A percentile compares a stretch with the other conserved stretches of the same genome.
Conservation (phyloP, 2,797 vertebrate genomes). For the Lacerta bilineata region DNA sequence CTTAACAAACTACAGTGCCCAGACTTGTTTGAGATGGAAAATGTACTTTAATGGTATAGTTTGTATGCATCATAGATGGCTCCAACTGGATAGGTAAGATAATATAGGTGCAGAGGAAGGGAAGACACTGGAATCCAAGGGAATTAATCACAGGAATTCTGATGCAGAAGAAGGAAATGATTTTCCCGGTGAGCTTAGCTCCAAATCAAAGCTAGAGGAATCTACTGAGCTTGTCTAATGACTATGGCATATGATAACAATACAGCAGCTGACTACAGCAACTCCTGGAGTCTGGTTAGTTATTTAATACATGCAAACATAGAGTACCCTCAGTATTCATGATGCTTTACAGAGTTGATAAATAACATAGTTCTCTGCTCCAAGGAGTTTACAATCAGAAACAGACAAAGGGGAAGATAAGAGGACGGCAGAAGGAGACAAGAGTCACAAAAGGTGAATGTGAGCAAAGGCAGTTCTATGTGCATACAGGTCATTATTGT, state of each 20-base stretch:
- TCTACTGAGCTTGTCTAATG: neutral
- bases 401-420: neutral
- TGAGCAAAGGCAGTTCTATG: neutral
- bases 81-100: neutral
- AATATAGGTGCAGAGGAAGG: neutral
- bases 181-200: neutral
- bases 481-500: neutral
- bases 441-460: neutral
- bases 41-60: too few species aligned
- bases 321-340: neutral
- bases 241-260: neutral
- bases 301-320: neutral
- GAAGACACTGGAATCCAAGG: neutral
- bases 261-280: neutral
- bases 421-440: neutral
- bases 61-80: too few species aligned
- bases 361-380: neutral
- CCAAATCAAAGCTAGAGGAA: neutral
- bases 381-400: neutral
- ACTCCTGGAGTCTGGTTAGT: neutral
- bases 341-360: neutral
- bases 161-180: neutral
- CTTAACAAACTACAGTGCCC: too few species aligned
- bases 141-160: neutral
- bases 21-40: too few species aligned